Percentiles rank a stretch among this genome's conserved stretches.
These are phyloP conservation scores for Spodoptera littoralis DNA, from an alignment of 2,888 invertebrate genomes.

Conservation along the genomic window DNA sequence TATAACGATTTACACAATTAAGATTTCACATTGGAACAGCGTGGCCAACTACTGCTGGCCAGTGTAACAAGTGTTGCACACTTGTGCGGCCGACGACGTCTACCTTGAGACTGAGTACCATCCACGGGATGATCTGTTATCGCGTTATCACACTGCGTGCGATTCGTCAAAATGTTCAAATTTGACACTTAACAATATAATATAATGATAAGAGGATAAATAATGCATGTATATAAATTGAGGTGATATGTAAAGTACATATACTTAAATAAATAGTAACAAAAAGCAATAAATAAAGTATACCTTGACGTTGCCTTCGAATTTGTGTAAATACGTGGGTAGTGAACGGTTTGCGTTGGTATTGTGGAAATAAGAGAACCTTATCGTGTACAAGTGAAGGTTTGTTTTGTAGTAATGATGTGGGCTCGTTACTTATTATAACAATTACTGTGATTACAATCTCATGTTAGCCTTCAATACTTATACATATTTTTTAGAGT, in stretches of 20 bases:
- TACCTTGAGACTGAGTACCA: slow-evolving; percentile 78
- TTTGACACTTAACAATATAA: slow-evolving; percentile 65
- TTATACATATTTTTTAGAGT: slow-evolving; percentile 89
- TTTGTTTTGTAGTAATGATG: slow-evolving; percentile 85
- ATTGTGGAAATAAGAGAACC: slow-evolving; percentile 66
- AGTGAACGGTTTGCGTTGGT: slow-evolving; percentile 76
- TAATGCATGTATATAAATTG: slow-evolving; percentile 80
- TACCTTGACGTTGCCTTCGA: slow-evolving; percentile 88
- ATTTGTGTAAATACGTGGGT: slow-evolving; percentile 80
- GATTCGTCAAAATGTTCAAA: slow-evolving; percentile 76
- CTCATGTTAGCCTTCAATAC: slow-evolving; percentile 89
- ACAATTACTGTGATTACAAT: slow-evolving; percentile 88
- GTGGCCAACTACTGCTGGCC: slow-evolving; percentile 1
- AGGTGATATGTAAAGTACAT: slow-evolving; percentile 87
- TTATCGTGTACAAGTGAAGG: slow-evolving; percentile 73
- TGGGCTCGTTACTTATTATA: slow-evolving; percentile 87
- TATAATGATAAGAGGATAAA: slow-evolving; percentile 60
- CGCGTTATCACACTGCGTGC: slow-evolving; percentile 63
- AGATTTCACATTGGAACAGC: slow-evolving; percentile 28
- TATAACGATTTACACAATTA: slow-evolving; percentile 59
- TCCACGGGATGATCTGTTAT: slow-evolving; percentile 69
- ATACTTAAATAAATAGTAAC: slow-evolving; percentile 79
- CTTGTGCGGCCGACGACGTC: slow-evolving; percentile 16
- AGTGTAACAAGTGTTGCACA: no score
- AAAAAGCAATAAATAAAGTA: slow-evolving; percentile 89